Percentiles rank a stretch among this genome's conserved stretches.
Conservation (phyloP, 2,888 invertebrate genomes). For the Cyaniris semiargus region DNA sequence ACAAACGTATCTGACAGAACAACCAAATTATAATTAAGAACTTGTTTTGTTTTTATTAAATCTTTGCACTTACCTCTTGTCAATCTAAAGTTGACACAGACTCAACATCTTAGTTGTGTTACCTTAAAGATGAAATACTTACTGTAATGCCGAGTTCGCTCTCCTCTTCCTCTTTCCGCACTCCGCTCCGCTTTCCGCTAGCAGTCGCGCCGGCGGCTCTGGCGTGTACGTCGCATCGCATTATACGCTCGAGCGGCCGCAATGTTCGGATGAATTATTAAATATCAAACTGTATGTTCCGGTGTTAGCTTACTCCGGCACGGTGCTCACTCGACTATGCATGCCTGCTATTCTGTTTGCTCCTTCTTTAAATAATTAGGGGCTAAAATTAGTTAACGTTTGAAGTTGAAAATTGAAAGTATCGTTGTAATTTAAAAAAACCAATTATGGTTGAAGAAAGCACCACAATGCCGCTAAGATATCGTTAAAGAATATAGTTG, state of each 20-base stretch:
- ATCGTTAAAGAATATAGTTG: neutral
- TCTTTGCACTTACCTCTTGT: neutral
- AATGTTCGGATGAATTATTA: conserved; percentile 68
- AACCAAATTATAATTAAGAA: neutral
- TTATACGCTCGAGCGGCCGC: conserved; percentile 62
- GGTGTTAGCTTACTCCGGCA: conserved; percentile 53
- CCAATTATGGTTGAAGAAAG: neutral
- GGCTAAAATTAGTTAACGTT: conserved; percentile 2
- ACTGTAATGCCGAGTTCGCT: too few relatives aligned
- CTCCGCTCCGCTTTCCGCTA: conserved; percentile 31
- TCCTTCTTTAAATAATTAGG: conserved; percentile 16
- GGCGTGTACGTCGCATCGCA: conserved; percentile 56
- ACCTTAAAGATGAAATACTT: neutral
- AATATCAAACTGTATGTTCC: conserved; percentile 59
- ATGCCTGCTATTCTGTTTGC: conserved; percentile 27
- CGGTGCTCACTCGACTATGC: conserved; percentile 33
- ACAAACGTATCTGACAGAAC: neutral
- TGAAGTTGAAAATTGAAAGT: neutral
- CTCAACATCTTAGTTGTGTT: neutral
- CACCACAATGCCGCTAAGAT: neutral
- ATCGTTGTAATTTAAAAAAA: neutral
- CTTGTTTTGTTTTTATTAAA: neutral
- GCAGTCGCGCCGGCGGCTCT: conserved; percentile 36
- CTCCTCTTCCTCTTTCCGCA: neutral
- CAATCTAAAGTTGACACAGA: neutral